A percentile compares a stretch with the other conserved stretches of the same genome.
Conservation (phyloP, 2,888 invertebrate genomes). For the Eupithecia dodoneata region DNA sequence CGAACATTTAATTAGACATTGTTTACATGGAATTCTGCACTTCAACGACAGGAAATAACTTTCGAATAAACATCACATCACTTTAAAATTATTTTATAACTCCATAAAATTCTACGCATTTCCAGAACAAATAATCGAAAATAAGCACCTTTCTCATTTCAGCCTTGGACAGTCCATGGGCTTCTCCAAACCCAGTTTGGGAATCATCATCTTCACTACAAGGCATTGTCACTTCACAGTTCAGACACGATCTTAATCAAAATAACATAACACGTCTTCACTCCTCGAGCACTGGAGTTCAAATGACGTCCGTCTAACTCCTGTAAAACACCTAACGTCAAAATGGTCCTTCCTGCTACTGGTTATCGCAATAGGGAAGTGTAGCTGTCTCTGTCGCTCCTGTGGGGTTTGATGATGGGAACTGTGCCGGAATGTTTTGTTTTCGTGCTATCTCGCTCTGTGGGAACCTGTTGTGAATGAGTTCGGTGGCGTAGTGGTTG, state of each 20-base stretch:
- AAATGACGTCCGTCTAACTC: conserved; percentile 51
- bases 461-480: conserved; percentile 74
- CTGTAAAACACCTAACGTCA: conserved; percentile 65
- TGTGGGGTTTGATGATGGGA: conserved; percentile 64
- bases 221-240: conserved; percentile 75
- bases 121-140: conserved; percentile 11
- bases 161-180: conserved; percentile 86
- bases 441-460: conserved; percentile 77
- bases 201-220: conserved; percentile 86
- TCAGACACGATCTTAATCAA: background rate
- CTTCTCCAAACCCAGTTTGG: conserved; percentile 80
- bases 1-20: background rate
- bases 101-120: background rate
- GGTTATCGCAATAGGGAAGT: conserved; percentile 52
- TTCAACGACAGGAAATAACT: background rate
- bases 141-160: conserved; percentile 86
- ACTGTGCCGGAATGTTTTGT: conserved; percentile 83
- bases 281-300: conserved; percentile 52
- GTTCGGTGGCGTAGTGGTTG: conserved; percentile 54
- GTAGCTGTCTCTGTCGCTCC: conserved; percentile 57
- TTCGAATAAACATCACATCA: conserved; percentile 1
- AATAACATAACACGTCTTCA: conserved; percentile 49
- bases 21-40: background rate
- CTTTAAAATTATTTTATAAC: background rate
- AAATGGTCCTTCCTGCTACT: conserved; percentile 68